These are phyloP conservation scores for Pegea sp. DNA, from an alignment of 23 tunicate genomes.

Conservation along the genomic window DNA sequence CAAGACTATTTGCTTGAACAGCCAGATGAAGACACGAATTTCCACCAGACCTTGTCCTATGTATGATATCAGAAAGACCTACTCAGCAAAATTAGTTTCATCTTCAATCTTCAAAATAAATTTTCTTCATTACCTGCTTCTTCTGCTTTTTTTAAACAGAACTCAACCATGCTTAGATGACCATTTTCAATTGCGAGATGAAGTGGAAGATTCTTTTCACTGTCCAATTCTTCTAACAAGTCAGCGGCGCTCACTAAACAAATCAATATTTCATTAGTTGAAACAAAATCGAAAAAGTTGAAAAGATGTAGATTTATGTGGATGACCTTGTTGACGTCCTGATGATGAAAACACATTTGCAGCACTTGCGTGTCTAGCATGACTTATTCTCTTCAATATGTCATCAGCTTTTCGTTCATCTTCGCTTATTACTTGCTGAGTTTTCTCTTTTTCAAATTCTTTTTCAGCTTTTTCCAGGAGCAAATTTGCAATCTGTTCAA, in stretches of 20 bases:
- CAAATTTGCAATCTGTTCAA: slow-evolving; percentile 40
- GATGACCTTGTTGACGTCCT: no score
- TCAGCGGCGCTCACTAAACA: slow-evolving; percentile 30
- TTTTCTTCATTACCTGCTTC: slow-evolving; percentile 17
- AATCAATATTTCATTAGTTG: neutral
- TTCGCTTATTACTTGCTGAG: slow-evolving; percentile 4
- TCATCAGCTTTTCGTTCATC: slow-evolving; percentile 13
- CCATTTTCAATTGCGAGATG: slow-evolving; percentile 86
- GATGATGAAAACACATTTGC: no score
- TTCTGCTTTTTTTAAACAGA: slow-evolving; percentile 39
- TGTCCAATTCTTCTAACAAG: slow-evolving; percentile 59
- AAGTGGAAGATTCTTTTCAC: slow-evolving; percentile 75
- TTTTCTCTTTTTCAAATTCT: neutral
- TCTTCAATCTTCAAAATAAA: neutral
- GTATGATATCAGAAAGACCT: slow-evolving; percentile 68
- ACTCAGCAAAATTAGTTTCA: neutral
- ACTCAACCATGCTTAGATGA: slow-evolving; percentile 39
- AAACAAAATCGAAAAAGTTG: no score
- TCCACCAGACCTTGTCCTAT: slow-evolving; percentile 34
- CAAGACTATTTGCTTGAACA: slow-evolving; percentile 67
- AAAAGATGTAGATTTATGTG: no score
- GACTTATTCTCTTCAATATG: neutral
- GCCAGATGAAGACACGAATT: slow-evolving; percentile 86
- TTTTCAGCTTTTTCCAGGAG: slow-evolving; percentile 53
- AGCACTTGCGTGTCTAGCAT: neutral